Percentiles rank a stretch among this genome's conserved stretches.
These are phyloP conservation scores for Lordiphosa mommai DNA, from an alignment of 1,140 invertebrate genomes.

Conservation along the genomic window DNA sequence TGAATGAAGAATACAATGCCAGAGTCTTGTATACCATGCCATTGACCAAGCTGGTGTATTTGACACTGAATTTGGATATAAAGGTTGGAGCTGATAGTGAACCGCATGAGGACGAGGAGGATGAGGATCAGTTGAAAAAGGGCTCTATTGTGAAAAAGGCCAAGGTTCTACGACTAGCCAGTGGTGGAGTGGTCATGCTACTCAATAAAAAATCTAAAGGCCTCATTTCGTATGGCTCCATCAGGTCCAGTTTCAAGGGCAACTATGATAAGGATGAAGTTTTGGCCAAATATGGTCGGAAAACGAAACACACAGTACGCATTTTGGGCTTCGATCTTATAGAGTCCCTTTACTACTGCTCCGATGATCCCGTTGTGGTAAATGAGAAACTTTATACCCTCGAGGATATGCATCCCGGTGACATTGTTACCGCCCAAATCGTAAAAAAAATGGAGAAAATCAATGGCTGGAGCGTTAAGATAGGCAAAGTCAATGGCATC, in stretches of 20 bases:
- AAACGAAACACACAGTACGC: slow-evolving; percentile 82
- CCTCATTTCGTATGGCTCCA: slow-evolving; percentile 81
- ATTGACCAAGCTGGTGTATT: slow-evolving; percentile 84
- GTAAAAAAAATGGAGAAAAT: slow-evolving; percentile 60
- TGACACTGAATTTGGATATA: slow-evolving; percentile 79
- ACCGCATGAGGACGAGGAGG: slow-evolving; percentile 25
- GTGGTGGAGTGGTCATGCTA: slow-evolving; percentile 81
- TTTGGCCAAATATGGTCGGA: slow-evolving; percentile 79
- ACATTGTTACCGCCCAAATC: slow-evolving; percentile 80
- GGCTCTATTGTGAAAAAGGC: slow-evolving; percentile 82
- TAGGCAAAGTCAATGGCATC: slow-evolving; percentile 63
- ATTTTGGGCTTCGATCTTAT: slow-evolving; percentile 82
- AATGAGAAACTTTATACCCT: slow-evolving; percentile 80
- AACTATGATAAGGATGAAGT: slow-evolving; percentile 79
- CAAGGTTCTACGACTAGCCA: slow-evolving; percentile 79
- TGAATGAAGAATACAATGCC: slow-evolving; percentile 80
- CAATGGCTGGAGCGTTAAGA: slow-evolving; percentile 64
- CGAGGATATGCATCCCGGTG: slow-evolving; percentile 81
- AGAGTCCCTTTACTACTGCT: slow-evolving; percentile 82
- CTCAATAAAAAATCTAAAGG: slow-evolving; percentile 81
- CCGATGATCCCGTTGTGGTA: slow-evolving; percentile 81
- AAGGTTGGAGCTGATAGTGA: neutral
- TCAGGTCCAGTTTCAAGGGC: slow-evolving; percentile 79
- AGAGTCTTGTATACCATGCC: slow-evolving; percentile 85
- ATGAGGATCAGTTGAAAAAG: slow-evolving; percentile 61